Evolutionary conservation across 2,888 invertebrate genomes (phyloP), one percentile per base, ranked within the genome.

Genomic region (Rhabditophanes sp.): DNA sequence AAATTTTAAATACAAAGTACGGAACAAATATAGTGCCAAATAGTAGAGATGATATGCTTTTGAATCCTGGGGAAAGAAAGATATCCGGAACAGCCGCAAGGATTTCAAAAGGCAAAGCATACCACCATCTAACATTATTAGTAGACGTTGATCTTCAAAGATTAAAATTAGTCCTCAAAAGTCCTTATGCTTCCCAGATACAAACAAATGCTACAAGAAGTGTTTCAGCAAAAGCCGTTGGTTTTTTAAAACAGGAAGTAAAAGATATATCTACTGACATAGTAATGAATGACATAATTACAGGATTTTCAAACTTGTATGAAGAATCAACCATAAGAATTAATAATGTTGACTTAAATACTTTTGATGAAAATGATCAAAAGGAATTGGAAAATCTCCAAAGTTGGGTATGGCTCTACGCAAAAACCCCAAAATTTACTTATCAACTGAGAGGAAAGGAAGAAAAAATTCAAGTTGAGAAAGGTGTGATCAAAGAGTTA

Each of bases 91-190:
- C 87, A 30, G 88, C 93, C 30, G 80, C 88, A 1, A 85, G 85
- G 70, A 71, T 90, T 38, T 83, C 83, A 39, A 75, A 78, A 47
- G 75, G 78, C 7, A 78, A 79, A 61, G 80, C 83, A n/a, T 96
- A 93, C 71, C 93, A 96, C 67, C 93, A 93, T 68, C 87, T 87
- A 69, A 93, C 93, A 3, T 74, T 96, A 48, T 73, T 90, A 65
- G 80, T 88, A 42, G 76, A 81, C 61, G 80, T 80, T 1, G 56
- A 69, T 33, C 34, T 51, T 9, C 15, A 25, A 18, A 3, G n/a
- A 15, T 12, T 3, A 12, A 4, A 9, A 14, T 32, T 7, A 30
- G 7, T 32, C 15, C 32, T 7, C 11, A 11, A 8, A 4, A 5
- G 23, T 12, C 8, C 20, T 4, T 14, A 33, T 9, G 7, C 20